Base-by-base conservation (phyloP, 2,113 vertebrate species). In the Dromas ardeola region DNA sequence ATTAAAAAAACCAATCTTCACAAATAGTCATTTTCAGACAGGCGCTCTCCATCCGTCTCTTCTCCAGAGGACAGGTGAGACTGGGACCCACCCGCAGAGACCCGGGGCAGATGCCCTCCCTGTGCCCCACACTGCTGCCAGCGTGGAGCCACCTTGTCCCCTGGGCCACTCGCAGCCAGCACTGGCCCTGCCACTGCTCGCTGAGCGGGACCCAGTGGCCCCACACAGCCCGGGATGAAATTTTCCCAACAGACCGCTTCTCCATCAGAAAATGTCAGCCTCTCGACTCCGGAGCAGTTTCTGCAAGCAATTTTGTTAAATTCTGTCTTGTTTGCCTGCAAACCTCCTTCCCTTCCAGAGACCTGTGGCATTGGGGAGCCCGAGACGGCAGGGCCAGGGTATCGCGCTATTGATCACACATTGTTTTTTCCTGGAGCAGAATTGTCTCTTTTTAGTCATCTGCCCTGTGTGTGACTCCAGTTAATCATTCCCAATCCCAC, bases 71-170 rank as follows among this genome's bases (percentile, higher is more conserved):
- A n/a, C 0, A 4, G 15, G 29, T 10, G 47, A 29, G 10, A 13
- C 29, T 77, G 5, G 38, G 40, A 55, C 9, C 11, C 32, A 17
- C 15, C 8, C 1, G 0, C 30, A 40, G 69, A 66, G 36, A 34
- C 32, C 15, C 10, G 0, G 11, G n/a, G n/a, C 5, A 36, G 30
- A 47, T 0, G 3, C 2, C 30, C 25, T 52, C 19, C 47, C 55
- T 2, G 1, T 34, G 6, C 15, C 43, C 29, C 7, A 6, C 27
- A 26, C 42, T 15, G 6, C 9, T 1, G 5, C 45, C 32, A 11
- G 40, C 50, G 7, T 61, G 18, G 55, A 53, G 81, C 43, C 55
- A 9, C 1, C 1, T 4, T 10, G 42, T 19, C n/a, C 1, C 62
- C 34, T 47, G 47, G 47, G 49, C n/a, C 20, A 3, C 81, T 19